Evolutionary conservation across 2,888 invertebrate genomes (phyloP).

Genomic region (Andrena hattorfiana): DNA sequence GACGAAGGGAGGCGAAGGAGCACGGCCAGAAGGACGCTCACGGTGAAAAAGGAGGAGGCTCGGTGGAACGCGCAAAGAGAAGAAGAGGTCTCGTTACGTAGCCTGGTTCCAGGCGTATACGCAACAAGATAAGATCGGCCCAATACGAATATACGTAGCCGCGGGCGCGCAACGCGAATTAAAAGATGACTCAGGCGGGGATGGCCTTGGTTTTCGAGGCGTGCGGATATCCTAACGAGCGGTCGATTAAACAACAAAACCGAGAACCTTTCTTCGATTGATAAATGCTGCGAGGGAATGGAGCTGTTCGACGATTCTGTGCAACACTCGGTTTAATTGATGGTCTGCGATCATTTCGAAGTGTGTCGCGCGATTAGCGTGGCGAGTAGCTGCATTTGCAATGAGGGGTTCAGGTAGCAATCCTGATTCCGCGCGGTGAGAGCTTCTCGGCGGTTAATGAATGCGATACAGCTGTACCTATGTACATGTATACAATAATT

Average conservation of each 20-base stretch:
- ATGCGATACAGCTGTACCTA: constrained; percentile 8
- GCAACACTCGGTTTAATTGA: constrained; percentile 31
- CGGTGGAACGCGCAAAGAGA: constrained; percentile 16
- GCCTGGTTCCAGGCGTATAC: constrained; percentile 57
- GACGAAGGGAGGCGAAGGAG: not conserved
- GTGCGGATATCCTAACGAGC: constrained; percentile 47
- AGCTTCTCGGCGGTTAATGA: constrained; percentile 5
- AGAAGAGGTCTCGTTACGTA: constrained; percentile 66
- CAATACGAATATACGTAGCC: constrained; percentile 64
- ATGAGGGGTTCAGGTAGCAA: constrained; percentile 14
- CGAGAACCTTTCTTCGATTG: not conserved
- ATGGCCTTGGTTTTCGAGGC: constrained; percentile 27
- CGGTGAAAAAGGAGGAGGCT: not conserved
- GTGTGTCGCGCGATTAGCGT: constrained; percentile 45
- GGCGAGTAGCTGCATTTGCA: not conserved
- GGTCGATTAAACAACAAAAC: constrained; percentile 43
- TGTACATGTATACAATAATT: not conserved
- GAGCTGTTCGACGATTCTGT: constrained; percentile 33
- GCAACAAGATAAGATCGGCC: constrained; percentile 69
- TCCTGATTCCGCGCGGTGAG: not conserved
- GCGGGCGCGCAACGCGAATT: constrained; percentile 59
- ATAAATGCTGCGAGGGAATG: constrained; percentile 44
- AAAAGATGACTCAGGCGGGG: constrained; percentile 55
- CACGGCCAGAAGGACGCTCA: not conserved
- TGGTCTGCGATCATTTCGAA: constrained; percentile 34